phyloP scores from a whole-genome alignment of 2,113 vertebrate species.

The Muntiacus reevesi region DNA sequence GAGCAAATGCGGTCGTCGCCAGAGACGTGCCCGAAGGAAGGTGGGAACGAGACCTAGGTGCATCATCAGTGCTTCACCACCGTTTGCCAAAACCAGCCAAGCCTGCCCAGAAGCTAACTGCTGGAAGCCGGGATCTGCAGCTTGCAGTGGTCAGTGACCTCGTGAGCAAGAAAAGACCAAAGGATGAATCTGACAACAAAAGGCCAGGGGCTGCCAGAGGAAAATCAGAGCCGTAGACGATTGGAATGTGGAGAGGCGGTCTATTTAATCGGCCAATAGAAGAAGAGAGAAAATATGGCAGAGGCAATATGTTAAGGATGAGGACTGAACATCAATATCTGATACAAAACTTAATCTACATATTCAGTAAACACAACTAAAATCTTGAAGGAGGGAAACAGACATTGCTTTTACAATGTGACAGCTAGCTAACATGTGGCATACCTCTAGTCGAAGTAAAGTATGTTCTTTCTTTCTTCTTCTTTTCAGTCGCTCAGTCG shows the following conservation, averaged over 20 bases:
- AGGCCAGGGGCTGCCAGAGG: background rate
- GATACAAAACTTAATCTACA: background rate
- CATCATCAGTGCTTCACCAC: background rate
- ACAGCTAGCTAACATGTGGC: too few relatives aligned
- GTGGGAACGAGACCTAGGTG: rapidly evolving
- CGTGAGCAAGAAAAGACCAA: background rate
- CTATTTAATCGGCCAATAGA: background rate
- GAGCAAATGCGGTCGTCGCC: background rate
- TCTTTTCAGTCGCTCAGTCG: too few relatives aligned
- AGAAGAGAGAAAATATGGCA: background rate
- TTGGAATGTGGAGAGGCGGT: too few relatives aligned
- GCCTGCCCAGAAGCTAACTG: background rate
- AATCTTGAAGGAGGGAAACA: background rate
- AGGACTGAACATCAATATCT: background rate
- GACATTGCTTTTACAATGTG: background rate
- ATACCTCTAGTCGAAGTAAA: too few relatives aligned
- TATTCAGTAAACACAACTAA: background rate
- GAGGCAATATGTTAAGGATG: background rate
- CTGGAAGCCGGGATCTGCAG: background rate
- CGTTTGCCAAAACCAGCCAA: background rate
- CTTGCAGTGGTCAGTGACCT: background rate
- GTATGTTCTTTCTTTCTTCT: too few relatives aligned
- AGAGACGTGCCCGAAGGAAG: background rate
- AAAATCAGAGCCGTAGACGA: background rate
- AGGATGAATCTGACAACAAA: background rate